Base-by-base conservation (phyloP, 2,113 vertebrate genomes). In the Dromaius novaehollandiae region DNA sequence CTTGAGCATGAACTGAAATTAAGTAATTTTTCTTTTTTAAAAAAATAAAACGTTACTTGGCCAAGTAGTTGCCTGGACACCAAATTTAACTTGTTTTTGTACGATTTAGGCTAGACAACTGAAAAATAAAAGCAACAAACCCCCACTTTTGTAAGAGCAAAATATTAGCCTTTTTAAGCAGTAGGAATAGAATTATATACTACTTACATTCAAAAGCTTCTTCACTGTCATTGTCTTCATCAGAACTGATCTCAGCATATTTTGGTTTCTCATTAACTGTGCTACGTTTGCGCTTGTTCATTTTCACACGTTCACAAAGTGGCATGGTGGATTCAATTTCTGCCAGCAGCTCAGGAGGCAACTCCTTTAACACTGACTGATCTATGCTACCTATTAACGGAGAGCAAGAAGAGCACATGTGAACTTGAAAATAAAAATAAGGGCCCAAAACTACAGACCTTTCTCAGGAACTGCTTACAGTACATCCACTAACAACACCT, bases 291-390 rank as follows among this genome's bases (percentile, higher is more conserved):
- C 99, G 98, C 96, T 99, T 99, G 98, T 99, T 99, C 99, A 99
- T 99, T 97, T 99, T 99, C 89, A 99, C 99, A 68, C 99, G 98
- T 98, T 99, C 99, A 95, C 99, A 99, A 93, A 99, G 98, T 22
- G 99, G 99, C 99, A 99, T 99, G 95, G 99, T 99, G 13, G 99
- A 99, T 98, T 99, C 99, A 50, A 99, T 99, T 98, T 99, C 99
- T 96, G 99, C 99, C 97, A 99, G 98, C 82, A 99, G 98, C 93
- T 99, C 99, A 73, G 99, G 99, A 75, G 99, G 99, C 32, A 99
- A 98, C 87, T 99, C 99, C 95, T 99, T 99, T 98, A 99, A 98
- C 91, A 99, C 99, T 87, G 99, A 98, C 81, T 99, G 99, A 98
- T 99, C 99, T 98, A 99, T 99, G 96, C 98, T 99, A 97, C 99